These are phyloP conservation scores for Acanthoscelides obtectus DNA, from an alignment of 2,888 invertebrate genomes.

Conservation along the genomic window DNA sequence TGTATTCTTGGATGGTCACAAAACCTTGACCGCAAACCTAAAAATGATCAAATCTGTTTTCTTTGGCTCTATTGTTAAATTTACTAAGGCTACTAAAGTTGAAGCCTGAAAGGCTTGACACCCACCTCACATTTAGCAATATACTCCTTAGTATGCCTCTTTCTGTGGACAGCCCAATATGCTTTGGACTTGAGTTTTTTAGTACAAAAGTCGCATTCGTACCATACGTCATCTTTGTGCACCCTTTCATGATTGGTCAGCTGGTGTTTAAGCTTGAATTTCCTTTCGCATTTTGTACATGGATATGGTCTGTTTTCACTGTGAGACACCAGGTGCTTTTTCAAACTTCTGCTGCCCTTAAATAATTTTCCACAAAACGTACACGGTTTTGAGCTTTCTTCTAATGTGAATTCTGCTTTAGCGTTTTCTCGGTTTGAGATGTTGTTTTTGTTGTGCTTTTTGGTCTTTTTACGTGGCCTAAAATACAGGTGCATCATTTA, in stretches of 20 bases:
- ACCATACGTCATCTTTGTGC: constrained; percentile 12
- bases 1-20: no score
- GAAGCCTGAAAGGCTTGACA: no score
- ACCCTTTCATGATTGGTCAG: constrained; percentile 21
- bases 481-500: not conserved
- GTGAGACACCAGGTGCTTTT: constrained; percentile 47
- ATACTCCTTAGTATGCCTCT: constrained; percentile 52
- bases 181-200: constrained; percentile 48
- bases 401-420: constrained; percentile 12
- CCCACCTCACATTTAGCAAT: constrained; percentile 43
- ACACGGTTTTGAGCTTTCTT: not conserved
- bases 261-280: constrained; percentile 15
- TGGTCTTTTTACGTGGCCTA: not conserved
- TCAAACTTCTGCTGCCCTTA: constrained; percentile 43
- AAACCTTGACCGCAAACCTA: no score
- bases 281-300: constrained; percentile 22
- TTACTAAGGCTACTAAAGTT: no score
- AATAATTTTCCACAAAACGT: constrained; percentile 46
- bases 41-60: no score
- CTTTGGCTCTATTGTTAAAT: no score
- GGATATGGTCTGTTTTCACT: constrained; percentile 49
- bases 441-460: not conserved
- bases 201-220: constrained; percentile 52
- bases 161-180: constrained; percentile 49
- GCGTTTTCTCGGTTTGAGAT: not conserved